These are phyloP conservation scores for Poeciliopsis turneri DNA, from an alignment of 2,797 vertebrate genomes.

Conservation along the genomic window DNA sequence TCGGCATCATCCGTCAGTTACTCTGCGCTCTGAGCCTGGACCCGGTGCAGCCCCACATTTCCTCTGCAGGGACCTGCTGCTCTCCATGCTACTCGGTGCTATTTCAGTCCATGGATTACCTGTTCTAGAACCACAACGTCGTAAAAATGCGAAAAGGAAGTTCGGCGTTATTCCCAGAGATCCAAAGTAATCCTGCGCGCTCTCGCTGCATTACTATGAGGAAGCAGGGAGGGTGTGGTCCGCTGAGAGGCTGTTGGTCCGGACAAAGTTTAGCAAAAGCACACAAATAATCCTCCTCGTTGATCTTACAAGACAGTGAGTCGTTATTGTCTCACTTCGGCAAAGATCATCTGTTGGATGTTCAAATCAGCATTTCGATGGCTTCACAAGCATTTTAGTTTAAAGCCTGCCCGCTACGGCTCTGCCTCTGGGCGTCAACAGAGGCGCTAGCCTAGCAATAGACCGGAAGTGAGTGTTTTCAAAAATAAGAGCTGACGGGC, in stretches of 20 bases:
- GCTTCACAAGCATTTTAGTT: slow-evolving; percentile 35
- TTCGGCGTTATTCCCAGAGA: slow-evolving; percentile 64
- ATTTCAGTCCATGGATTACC: neutral
- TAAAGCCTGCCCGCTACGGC: slow-evolving; percentile 38
- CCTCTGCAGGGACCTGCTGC: slow-evolving; percentile 39
- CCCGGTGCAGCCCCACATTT: slow-evolving; percentile 45
- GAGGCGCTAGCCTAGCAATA: neutral
- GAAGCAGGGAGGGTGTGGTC: slow-evolving; percentile 93
- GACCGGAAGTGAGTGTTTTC: slow-evolving; percentile 30
- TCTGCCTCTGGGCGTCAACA: slow-evolving; percentile 62
- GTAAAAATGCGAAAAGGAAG: slow-evolving; percentile 27
- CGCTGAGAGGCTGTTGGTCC: slow-evolving; percentile 62
- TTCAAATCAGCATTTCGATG: neutral
- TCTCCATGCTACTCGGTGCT: slow-evolving; percentile 51
- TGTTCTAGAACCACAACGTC: neutral
- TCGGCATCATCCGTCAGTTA: slow-evolving; percentile 71
- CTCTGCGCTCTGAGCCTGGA: slow-evolving; percentile 57
- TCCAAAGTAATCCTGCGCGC: slow-evolving; percentile 50
- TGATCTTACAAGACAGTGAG: neutral
- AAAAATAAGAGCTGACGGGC: slow-evolving; percentile 57
- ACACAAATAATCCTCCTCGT: slow-evolving; percentile 13
- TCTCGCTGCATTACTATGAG: slow-evolving; percentile 81
- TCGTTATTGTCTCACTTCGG: neutral
- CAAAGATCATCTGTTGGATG: neutral
- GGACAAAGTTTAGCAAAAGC: slow-evolving; percentile 50